Base-by-base conservation (phyloP, 2,113 vertebrate species). In the Rhabdomys dilectus region DNA sequence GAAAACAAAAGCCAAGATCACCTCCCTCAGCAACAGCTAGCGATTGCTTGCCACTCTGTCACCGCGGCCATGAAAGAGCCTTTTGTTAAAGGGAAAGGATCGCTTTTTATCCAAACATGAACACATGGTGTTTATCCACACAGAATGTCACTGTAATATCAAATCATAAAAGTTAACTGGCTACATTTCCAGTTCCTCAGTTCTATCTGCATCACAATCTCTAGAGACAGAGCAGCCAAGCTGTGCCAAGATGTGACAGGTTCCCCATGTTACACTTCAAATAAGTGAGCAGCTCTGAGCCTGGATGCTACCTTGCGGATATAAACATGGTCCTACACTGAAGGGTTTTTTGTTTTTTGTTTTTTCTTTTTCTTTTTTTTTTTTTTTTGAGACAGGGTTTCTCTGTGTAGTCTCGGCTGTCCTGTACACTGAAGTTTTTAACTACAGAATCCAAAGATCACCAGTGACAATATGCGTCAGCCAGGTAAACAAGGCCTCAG, bases 91-190 rank as follows among this genome's bases (percentile, higher is more conserved):
- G 39, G 48, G 31, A 68, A 92, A 93, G 85, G 76, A 70, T 78
- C 7, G 9, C 16, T n/a, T 64, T 70, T 76, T 19, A 91, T 93
- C 77, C 53, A 84, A 97, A 88, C 64, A 48, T 0, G 36, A 96
- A 72, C 93, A 91, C 91, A 73, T 17, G 31, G 45, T 58, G 21
- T 90, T 93, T 89, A 66, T 64, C 85, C 62, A 91, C 64, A 51
- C 3, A 64, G 64, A 91, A 48, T 77, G 76, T 62, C 87, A 85
- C 75, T 77, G 22, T 42, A 45, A 60, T 39, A 86, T 24, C 84
- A 90, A 89, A 94, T 72, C 62, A 39, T 16, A 86, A 94, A 89
- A 96, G 68, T 82, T 81, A 93, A 95, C 26, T 24, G 51, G 84
- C 64, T 86, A 75, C 8, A 9, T 85, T 91, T 91, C 75, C 64